Evolutionary conservation across 2,797 vertebrate genomes (phyloP), one percentile per base, ranked within the genome.

Genomic region (Smutsia temminckii): DNA sequence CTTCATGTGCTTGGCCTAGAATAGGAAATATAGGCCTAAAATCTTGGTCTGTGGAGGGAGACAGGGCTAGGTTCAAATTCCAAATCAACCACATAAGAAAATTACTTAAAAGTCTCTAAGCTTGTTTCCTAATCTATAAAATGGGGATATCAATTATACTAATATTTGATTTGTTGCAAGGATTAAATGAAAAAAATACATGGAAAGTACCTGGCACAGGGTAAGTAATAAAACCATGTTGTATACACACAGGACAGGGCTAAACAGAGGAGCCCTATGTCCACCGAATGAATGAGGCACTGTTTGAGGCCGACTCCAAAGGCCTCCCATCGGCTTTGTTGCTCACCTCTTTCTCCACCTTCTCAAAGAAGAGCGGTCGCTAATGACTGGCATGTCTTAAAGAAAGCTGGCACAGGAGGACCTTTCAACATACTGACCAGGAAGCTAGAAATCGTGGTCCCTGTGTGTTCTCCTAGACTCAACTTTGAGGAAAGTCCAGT

Each of bases 361-460:
- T 91, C 71, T 59, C 42, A 42, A 32, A 85, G 97, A 97, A 97
- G 4, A 84, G 23, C 84, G 92, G 51, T 91, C 7, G 18, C 94
- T 96, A n/a, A 42, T 95, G 75, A 88, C 68, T 92, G 78, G 89
- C 21, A 40, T 71, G 87, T 32, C 95, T 78, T 95, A 89, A 89
- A 96, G 92, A 97, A 94, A 92, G 23, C 78, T 93, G 71, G 89
- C 81, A 40, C 6, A 74, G 66, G 92, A 86, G 32, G 40, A 6
- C 86, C 91, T 86, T 75, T 55, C 89, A 77, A 88, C 40, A 88
- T 53, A 95, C 88, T 85, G 59, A 94, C 94, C 77, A 94, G 96
- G 61, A 85, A 90, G 66, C 59, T 93, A 85, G 93, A 94, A 95
- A 25, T 34, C 89, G 91, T 17, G 0, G 0, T 81, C 91, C 18